Evolutionary conservation across 1,140 invertebrate genomes (phyloP), one percentile per base, ranked within the genome.

Genomic region (Idris sp.): DNA sequence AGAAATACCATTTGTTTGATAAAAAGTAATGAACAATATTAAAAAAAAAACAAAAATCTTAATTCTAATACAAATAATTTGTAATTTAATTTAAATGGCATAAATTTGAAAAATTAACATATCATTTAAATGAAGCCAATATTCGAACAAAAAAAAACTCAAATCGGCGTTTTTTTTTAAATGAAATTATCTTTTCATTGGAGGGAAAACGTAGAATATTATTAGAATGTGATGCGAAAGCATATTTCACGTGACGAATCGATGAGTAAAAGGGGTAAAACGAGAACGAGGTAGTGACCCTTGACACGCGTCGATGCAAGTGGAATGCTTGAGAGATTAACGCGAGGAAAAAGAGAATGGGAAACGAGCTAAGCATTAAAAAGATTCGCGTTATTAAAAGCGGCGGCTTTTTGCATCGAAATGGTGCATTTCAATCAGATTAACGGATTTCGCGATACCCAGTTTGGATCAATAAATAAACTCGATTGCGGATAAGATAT

Each of bases 381-480:
- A 56, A 36, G 48, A 59, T 31, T 26, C 10, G 41, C 58, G 69
- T 74, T 77, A 74, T 77, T 75, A 73, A 73, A 71, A 76, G 48
- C 44, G 19, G 25, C 40, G 62, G 67, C 72, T 62, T 74, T 80
- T 80, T 79, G 77, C 79, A 79, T 80, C 19, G 61, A 79, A 81
- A 81, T 78, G 61, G 73, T 36, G 73, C 40, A 69, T 78, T 78
- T 61, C 67, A 78, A 69, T 81, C 80, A 73, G 51, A 79, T 79
- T 72, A 56, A 62, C 51, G 49, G 69, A 61, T 62, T 68, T 56
- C 25, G 38, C 36, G 56, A 65, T 59, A 68, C 54, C 30, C 38
- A 40, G 40, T 56, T 59, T 49, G 35, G 38, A 51, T 51, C 80
- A 41, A 83, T 83, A 84, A 84, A 83, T 83, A 83, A 79, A 74